Conservation (phyloP, 2,888 invertebrate genomes). For the Chelonus formosanus region DNA sequence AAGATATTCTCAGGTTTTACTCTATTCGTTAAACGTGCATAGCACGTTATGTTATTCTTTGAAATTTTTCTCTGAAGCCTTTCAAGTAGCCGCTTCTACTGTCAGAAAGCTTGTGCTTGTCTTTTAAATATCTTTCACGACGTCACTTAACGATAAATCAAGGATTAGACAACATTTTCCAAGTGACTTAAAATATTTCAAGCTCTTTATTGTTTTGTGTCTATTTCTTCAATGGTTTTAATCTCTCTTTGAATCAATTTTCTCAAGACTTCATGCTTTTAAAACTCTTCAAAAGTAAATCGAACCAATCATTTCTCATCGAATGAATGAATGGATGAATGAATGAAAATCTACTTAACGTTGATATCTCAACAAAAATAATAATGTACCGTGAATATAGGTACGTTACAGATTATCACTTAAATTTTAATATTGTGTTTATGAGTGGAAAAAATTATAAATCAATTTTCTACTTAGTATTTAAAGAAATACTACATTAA, state of each 20-base stretch:
- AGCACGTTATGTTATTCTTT: conserved; percentile 37
- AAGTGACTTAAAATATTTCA: conserved; percentile 28
- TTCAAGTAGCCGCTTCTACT: conserved; percentile 42
- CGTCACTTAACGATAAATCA: conserved; percentile 41
- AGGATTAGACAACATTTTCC: conserved; percentile 46
- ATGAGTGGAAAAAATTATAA: no score
- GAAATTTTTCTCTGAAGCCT: conserved; percentile 43
- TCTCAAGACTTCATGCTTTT: neutral
- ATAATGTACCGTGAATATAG: no score
- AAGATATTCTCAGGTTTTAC: conserved; percentile 36
- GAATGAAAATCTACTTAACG: no score
- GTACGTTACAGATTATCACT: no score
- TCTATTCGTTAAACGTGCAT: conserved; percentile 34
- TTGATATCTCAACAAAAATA: no score
- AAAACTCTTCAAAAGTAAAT: no score
- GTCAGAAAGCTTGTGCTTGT: conserved; percentile 26
- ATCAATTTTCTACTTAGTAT: no score
- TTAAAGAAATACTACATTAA: no score
- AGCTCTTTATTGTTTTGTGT: conserved; percentile 6
- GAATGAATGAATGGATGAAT: no score
- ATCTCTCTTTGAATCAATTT: conserved; percentile 2
- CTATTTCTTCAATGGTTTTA: conserved; percentile 4
- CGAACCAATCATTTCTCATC: no score
- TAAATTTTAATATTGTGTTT: no score
- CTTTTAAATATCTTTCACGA: neutral